Evolutionary conservation across 2,888 invertebrate species (phyloP), one percentile per base, ranked within the genome.

Genomic region (Lordiphosa fenestrarum): DNA sequence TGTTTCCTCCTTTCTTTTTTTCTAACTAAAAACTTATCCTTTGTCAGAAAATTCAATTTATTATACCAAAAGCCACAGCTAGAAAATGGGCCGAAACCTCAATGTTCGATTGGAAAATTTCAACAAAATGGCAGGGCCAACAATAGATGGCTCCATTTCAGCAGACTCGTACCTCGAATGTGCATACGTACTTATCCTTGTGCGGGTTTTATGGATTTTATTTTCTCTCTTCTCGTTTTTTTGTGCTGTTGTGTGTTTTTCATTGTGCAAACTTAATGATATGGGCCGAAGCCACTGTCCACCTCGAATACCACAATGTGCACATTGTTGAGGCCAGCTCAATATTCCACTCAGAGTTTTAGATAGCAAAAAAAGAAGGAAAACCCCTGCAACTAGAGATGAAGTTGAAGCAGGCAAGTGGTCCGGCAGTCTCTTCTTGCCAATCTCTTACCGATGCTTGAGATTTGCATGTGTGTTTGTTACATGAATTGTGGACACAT

Each of bases 261-360:
- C 53, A 66, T 76, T 76, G 73, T 70, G 68, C 77, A 66, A 70
- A 63, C 73, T 63, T 80, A 81, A 76, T 76, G 77, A 76, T 76
- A 81, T 76, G 73, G 71, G 73, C 77, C 54, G 48, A 53, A 54
- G 50, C 61, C 39, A 33, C 64, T 66, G 55, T 46, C 51, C 56
- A 56, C 61, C 40, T 53, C 49, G 25, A 50, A 33, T 50, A 61
- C 50, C 57, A 57, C 57, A 56, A 56, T 40, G 57, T 30, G 30
- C 30, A 30, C 40, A 57, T 47, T 56, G 47, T 48, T 7, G 35
- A 35, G 13, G 50, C 51, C 63, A 69, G 73, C 76, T 75, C 69
- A 33, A 51, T 59, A 50, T 60, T 38, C 42, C 36, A 37, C 44
- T 42, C 25, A 35, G 30, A n/a, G 46, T n/a, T 47, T 25, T 19